These are phyloP conservation scores for Pecten maximus DNA, from an alignment of 2,888 invertebrate species.

Conservation along the genomic window DNA sequence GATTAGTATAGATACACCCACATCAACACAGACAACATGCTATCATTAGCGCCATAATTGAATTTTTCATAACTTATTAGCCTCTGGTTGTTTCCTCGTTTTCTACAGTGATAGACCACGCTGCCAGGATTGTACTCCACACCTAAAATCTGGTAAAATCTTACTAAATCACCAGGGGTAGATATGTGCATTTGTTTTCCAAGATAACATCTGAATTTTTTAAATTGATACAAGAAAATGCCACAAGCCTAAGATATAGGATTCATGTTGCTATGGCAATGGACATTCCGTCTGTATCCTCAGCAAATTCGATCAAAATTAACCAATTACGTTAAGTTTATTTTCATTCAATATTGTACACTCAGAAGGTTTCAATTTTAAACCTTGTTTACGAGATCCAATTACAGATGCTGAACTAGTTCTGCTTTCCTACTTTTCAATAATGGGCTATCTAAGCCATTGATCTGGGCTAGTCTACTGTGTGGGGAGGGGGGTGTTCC, in stretches of 20 bases:
- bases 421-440: not conserved
- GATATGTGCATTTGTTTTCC: conserved; percentile 33
- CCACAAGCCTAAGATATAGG: conserved; percentile 10
- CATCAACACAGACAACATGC: conserved; percentile 19
- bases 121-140: conserved; percentile 4
- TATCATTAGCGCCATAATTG: conserved; percentile 15
- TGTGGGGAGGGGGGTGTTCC: not conserved
- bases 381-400: conserved; percentile 30
- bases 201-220: conserved; percentile 26
- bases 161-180: not conserved
- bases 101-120: not conserved
- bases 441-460: not conserved
- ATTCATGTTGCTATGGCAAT: conserved; percentile 20
- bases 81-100: not conserved
- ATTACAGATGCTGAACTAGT: conserved; percentile 3
- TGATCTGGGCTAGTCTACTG: not conserved
- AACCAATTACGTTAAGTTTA: conserved; percentile 33
- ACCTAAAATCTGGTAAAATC: conserved; percentile 19
- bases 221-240: conserved; percentile 25
- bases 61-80: conserved; percentile 28
- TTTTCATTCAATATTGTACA: conserved; percentile 35
- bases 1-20: not conserved
- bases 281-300: conserved; percentile 23
- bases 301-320: conserved; percentile 21
- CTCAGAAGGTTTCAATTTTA: conserved; percentile 29